phyloP scores from a whole-genome alignment of 2,113 vertebrate species.

The Pogona vitticeps region DNA sequence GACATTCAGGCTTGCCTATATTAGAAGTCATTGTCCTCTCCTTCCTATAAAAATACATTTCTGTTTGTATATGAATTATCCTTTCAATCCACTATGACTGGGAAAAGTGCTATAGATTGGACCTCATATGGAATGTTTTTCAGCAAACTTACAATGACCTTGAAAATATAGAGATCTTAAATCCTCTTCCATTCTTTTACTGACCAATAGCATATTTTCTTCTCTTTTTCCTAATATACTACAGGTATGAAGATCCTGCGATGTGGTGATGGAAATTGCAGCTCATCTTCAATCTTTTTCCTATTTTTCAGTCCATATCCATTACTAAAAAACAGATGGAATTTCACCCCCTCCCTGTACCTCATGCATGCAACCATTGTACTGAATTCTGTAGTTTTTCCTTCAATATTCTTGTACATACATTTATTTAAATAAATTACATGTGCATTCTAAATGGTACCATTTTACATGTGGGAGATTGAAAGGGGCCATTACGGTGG shows the following conservation, averaged over 20 bases:
- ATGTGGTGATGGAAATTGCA: constrained; percentile 80
- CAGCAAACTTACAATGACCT: neutral
- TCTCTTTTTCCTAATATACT: constrained; percentile 49
- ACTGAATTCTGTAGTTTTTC: constrained; percentile 66
- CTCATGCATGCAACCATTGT: constrained; percentile 75
- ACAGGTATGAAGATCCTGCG: constrained; percentile 82
- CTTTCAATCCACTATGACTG: too few species aligned
- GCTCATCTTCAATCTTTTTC: constrained; percentile 58
- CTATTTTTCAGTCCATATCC: constrained; percentile 68
- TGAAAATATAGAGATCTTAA: neutral
- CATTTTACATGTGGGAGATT: constrained; percentile 53
- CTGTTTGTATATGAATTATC: neutral
- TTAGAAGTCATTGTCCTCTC: neutral
- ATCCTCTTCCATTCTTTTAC: neutral
- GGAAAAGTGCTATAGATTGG: neutral
- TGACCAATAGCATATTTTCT: neutral
- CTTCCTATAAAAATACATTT: neutral
- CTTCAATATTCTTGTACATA: constrained; percentile 70
- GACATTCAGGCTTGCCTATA: neutral
- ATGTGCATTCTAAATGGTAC: constrained; percentile 77
- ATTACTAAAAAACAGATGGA: constrained; percentile 59
- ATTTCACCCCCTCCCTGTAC: constrained; percentile 34
- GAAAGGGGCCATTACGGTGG: constrained; percentile 32
- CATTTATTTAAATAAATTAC: constrained; percentile 81
- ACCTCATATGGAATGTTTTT: neutral